A percentile compares a stretch with the other conserved stretches of the same genome.
phyloP scores from a whole-genome alignment of 2,113 vertebrate species.

The Gallinago media region DNA sequence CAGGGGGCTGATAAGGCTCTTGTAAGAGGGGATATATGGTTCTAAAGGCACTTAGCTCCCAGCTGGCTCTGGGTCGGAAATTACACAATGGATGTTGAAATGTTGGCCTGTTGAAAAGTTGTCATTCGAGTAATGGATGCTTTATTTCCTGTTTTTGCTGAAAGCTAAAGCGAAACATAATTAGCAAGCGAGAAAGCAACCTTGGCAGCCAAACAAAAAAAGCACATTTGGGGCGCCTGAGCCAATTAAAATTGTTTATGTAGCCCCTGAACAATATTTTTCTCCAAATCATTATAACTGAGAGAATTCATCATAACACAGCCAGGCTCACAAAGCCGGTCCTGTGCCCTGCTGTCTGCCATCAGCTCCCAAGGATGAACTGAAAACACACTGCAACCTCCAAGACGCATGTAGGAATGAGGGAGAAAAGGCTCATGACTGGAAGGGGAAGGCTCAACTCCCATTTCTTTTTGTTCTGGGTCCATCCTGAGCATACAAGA shows the following conservation, averaged over 20 bases:
- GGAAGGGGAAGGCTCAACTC: not conserved
- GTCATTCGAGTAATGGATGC: conserved; percentile 84
- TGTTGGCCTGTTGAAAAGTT: conserved; percentile 81
- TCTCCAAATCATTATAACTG: conserved; percentile 68
- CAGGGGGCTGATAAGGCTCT: not conserved
- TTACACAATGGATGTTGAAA: conserved; percentile 86
- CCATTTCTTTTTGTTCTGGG: not conserved
- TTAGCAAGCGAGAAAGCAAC: conserved; percentile 79
- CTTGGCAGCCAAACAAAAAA: conserved; percentile 81
- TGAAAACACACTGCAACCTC: fast-evolving
- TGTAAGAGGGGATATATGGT: not conserved
- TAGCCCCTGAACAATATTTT: conserved; percentile 76
- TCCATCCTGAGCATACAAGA: not conserved
- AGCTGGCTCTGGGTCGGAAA: conserved; percentile 77
- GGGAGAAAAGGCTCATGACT: not conserved
- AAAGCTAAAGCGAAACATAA: conserved; percentile 80
- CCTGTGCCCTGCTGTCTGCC: not conserved
- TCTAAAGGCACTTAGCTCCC: conserved; percentile 70
- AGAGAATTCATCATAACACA: conserved; percentile 56
- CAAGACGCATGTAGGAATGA: not conserved
- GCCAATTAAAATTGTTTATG: conserved; percentile 84
- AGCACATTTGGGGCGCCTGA: conserved; percentile 76
- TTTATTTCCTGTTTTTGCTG: conserved; percentile 84
- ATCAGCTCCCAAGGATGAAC: not conserved
- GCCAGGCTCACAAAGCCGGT: not conserved